These are phyloP conservation scores for Sphenodon punctatus DNA, from an alignment of 2,797 vertebrate species.

Conservation along the genomic window DNA sequence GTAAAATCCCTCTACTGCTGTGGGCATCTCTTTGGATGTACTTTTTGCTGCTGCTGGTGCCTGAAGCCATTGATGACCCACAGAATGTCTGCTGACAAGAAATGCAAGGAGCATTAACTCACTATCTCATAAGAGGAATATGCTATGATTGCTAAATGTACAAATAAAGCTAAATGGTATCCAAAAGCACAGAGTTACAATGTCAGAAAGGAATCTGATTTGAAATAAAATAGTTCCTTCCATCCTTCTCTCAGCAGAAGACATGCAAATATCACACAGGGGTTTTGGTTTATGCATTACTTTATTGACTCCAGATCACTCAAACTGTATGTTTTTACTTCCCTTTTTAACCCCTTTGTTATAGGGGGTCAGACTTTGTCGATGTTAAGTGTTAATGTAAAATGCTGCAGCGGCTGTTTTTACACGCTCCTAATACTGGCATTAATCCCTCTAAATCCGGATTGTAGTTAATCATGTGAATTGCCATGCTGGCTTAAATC, in stretches of 20 bases:
- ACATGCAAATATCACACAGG: constrained; percentile 20
- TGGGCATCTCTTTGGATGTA: background rate
- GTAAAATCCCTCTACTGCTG: background rate
- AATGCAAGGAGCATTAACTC: constrained; percentile 40
- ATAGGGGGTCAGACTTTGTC: constrained; percentile 39
- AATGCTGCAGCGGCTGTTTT: constrained; percentile 44
- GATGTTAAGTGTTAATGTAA: constrained; percentile 40
- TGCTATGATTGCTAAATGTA: background rate
- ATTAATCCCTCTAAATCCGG: too few relatives aligned
- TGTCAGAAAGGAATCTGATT: background rate
- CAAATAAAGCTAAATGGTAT: constrained; percentile 38
- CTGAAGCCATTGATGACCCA: constrained; percentile 4
- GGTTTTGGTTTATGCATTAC: background rate
- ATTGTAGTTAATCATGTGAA: too few relatives aligned
- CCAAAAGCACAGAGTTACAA: constrained; percentile 8
- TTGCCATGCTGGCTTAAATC: too few relatives aligned
- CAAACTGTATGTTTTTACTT: background rate
- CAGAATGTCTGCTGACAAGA: constrained; percentile 7
- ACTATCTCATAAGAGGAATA: constrained; percentile 14
- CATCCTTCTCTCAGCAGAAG: background rate
- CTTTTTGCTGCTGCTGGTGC: background rate
- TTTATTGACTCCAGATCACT: constrained; percentile 15
- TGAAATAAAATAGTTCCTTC: background rate
- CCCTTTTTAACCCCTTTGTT: constrained; percentile 27
- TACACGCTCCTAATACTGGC: too few relatives aligned